Evolutionary conservation across 2,113 vertebrate genomes (phyloP).

Genomic region (Psilopsiagon aurifrons): DNA sequence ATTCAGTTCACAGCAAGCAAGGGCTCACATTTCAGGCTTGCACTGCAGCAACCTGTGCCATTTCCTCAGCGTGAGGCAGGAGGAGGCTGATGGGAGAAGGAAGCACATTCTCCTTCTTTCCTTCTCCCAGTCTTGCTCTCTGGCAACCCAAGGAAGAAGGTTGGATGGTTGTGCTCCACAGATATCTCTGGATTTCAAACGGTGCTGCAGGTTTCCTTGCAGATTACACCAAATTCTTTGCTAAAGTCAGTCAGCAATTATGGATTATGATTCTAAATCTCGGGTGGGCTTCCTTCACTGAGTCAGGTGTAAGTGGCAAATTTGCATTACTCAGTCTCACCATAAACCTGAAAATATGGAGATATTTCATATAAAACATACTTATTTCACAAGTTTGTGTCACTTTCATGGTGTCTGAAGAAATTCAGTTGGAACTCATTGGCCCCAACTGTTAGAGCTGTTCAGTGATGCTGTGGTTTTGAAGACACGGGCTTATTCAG

Average conservation of each 20-base stretch:
- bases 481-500: background rate
- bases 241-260: background rate
- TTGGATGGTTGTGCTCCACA: background rate
- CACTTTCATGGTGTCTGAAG: background rate
- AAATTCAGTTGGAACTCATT: background rate
- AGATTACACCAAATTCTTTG: background rate
- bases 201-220: background rate
- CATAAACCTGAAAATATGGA: background rate
- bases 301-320: background rate
- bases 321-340: background rate
- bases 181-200: background rate
- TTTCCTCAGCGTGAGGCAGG: background rate
- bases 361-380: fast-evolving
- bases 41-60: background rate
- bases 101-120: background rate
- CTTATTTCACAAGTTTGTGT: background rate
- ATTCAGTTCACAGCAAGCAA: background rate
- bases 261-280: background rate
- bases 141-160: background rate
- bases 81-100: background rate
- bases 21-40: background rate
- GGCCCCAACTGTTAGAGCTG: background rate
- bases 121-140: background rate
- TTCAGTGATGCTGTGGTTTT: background rate
- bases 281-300: background rate